A percentile compares a stretch with the other conserved stretches of the same genome.
Evolutionary conservation across 1,140 invertebrate species (phyloP).

Genomic region (Calycopis cecrops): DNA sequence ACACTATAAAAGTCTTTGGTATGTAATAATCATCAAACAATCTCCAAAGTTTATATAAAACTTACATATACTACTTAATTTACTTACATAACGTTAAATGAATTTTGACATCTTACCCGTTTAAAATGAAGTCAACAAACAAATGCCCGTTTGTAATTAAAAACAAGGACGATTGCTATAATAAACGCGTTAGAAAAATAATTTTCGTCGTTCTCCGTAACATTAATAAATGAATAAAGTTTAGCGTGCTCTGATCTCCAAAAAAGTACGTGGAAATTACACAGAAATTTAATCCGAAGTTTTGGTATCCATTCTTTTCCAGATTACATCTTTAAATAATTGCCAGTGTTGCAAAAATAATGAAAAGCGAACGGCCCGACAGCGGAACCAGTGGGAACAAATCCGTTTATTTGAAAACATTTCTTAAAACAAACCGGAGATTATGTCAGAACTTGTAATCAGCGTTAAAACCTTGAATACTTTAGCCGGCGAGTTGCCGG

Average conservation of each 20-base stretch:
- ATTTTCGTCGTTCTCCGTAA: neutral
- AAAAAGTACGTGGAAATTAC: slow-evolving; percentile 1
- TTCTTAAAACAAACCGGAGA: slow-evolving; percentile 50
- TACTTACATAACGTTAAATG: too few relatives aligned
- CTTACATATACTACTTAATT: too few relatives aligned
- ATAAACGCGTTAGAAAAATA: neutral
- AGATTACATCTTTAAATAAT: slow-evolving; percentile 12
- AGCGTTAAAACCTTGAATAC: slow-evolving; percentile 49
- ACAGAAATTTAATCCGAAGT: slow-evolving; percentile 10
- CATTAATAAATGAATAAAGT: slow-evolving; percentile 8
- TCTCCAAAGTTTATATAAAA: too few relatives aligned
- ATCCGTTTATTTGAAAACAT: slow-evolving; percentile 30
- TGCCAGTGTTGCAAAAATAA: slow-evolving; percentile 12
- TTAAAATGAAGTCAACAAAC: too few relatives aligned
- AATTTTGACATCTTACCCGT: too few relatives aligned
- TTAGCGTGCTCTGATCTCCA: neutral
- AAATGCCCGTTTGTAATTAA: too few relatives aligned
- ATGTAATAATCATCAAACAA: too few relatives aligned
- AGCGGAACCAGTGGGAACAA: slow-evolving; percentile 10
- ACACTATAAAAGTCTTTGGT: too few relatives aligned
- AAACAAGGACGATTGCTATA: too few relatives aligned
- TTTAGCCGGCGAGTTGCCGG: slow-evolving; percentile 20
- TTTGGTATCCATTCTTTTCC: slow-evolving; percentile 8
- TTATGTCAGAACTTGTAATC: slow-evolving; percentile 57
- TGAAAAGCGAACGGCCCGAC: slow-evolving; percentile 7